A percentile compares a stretch with the other conserved stretches of the same genome.
Conservation (phyloP, 2,797 vertebrate genomes). For the Dendrocincla tyrannina region DNA sequence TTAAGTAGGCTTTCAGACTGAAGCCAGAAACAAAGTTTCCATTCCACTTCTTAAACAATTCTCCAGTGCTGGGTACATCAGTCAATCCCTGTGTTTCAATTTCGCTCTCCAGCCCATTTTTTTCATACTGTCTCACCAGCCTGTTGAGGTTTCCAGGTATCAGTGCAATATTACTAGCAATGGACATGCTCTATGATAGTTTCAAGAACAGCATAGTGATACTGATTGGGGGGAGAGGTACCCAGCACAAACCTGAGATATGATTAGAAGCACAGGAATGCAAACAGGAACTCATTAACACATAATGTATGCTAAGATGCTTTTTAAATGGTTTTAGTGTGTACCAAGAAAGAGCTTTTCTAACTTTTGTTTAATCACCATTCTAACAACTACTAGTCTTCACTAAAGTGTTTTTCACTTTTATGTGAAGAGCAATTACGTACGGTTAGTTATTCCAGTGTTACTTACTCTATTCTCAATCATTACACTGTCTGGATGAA, state of each 20-base stretch:
- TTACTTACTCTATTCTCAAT: neutral
- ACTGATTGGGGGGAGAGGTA: neutral
- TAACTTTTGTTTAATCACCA: conserved; percentile 19
- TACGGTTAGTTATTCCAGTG: neutral
- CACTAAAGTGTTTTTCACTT: neutral
- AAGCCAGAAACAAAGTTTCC: neutral
- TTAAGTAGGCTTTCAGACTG: neutral
- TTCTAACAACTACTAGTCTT: neutral
- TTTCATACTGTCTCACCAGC: neutral
- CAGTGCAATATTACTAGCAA: neutral
- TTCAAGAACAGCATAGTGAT: neutral
- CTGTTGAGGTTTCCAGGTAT: neutral
- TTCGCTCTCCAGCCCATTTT: neutral
- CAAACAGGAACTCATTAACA: neutral
- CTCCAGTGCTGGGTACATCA: neutral
- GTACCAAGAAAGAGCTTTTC: neutral
- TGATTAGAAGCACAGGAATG: neutral
- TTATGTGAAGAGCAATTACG: neutral
- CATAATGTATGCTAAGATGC: neutral
- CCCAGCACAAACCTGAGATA: neutral
- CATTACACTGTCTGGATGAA: neutral
- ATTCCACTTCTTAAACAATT: neutral
- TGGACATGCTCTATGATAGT: rapidly evolving
- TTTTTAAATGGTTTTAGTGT: neutral
- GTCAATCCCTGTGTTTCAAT: neutral